Percentiles rank a stretch among this genome's conserved stretches.
Evolutionary conservation across 2,113 vertebrate genomes (phyloP).

Genomic region (Fulmarus glacialis): DNA sequence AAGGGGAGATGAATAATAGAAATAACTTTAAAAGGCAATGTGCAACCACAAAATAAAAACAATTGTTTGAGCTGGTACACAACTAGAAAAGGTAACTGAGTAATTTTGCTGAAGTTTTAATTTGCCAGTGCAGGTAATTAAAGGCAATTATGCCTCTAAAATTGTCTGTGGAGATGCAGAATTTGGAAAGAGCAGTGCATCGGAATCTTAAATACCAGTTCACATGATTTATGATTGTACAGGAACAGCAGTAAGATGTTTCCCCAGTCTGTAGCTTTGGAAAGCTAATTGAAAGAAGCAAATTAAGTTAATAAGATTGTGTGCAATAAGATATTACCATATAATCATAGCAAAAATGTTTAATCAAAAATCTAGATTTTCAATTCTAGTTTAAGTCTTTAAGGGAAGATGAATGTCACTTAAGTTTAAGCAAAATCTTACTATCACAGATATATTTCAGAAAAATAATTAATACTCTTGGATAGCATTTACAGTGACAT

Average conservation of each 20-base stretch:
- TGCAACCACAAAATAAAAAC: not conserved
- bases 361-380: not conserved
- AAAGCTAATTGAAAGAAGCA: conserved; percentile 42
- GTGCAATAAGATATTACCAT: not conserved
- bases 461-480: not conserved
- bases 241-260: not conserved
- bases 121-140: conserved; percentile 29
- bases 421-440: not conserved
- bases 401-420: not conserved
- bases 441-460: not conserved
- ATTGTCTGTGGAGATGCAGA: not conserved
- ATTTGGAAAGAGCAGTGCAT: not conserved
- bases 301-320: conserved; percentile 44
- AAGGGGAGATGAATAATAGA: not conserved
- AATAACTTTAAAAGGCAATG: not conserved
- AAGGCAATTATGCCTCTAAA: conserved; percentile 6
- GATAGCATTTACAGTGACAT: not conserved
- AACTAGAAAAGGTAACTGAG: not conserved
- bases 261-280: not conserved
- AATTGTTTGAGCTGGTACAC: not conserved
- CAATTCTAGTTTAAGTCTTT: not conserved
- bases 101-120: conserved; percentile 31
- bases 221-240: not conserved
- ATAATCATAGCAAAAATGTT: conserved; percentile 15
- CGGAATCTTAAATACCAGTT: conserved; percentile 15